Base-by-base conservation (phyloP, 2,888 invertebrate genomes). In the Polia nebulosa region DNA sequence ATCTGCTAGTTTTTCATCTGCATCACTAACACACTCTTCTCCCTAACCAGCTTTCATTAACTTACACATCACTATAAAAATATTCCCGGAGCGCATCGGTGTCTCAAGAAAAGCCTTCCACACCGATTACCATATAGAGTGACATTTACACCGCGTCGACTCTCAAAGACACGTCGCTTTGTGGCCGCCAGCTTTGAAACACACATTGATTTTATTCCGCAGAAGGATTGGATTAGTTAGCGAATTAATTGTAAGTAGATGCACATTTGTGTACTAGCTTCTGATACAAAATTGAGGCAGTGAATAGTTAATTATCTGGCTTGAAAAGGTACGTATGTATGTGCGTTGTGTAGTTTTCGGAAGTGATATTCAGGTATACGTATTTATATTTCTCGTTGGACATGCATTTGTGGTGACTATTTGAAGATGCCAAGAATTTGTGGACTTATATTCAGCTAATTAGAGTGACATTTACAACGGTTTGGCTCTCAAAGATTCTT, bases 41-140 rank as follows among this genome's bases (percentile, higher is more conserved):
- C 25, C 39, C 20, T 27, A 74, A 49, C 47, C 61, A 73, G 57
- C 66, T 66, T 80, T 83, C 82, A 85, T 87, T 87, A 88, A 83
- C 80, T 61, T 39, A 58, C 61, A 77, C 61, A 76, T 58, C 75
- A 78, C 74, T 79, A 78, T 71, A 83, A 87, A 86, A 88, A 87
- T 84, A 85, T 85, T 84, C 85, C 81, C 82, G 60, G 32, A 56
- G 80, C 64, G 78, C 72, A 76, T 78, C 65, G 75, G 81, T 82
- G 77, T 79, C 80, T 80, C 78, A 80, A 82, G 83, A 85, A 86
- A 82, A 83, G 81, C 81, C 85, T 84, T 78, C 81, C 80, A 76
- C 83, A 78, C 78, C 76, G 81, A 90, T 89, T 90, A 88, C 85
- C 90, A 89, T 88, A 90, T 89, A 89, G 87, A 90, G 89, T 86